Percentiles rank a stretch among this genome's conserved stretches.
Evolutionary conservation across 2,113 vertebrate genomes (phyloP).

Genomic region (Zonotrichia leucophrys): DNA sequence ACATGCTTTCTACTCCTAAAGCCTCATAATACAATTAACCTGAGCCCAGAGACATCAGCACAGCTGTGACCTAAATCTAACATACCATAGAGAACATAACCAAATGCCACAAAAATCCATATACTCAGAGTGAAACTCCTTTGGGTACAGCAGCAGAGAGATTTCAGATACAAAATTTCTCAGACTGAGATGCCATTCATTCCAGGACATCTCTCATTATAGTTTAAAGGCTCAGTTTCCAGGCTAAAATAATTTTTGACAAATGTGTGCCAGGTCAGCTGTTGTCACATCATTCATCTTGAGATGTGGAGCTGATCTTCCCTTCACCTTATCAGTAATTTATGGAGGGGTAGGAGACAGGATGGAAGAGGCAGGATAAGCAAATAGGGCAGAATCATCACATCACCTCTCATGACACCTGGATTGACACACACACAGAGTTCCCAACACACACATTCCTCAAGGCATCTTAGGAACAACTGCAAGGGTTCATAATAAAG

Average conservation of each 20-base stretch:
- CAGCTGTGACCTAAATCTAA: not conserved
- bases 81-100: not conserved
- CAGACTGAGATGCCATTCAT: not conserved
- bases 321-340: not conserved
- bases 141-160: not conserved
- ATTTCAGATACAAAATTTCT: not conserved
- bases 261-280: not conserved
- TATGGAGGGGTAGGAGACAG: not conserved
- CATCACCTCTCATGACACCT: accelerated
- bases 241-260: not conserved
- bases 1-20: not conserved
- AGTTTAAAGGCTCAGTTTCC: not conserved
- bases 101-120: not conserved
- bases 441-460: not conserved
- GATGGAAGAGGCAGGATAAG: not conserved
- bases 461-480: not conserved
- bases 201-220: not conserved
- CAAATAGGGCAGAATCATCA: not conserved
- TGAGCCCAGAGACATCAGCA: not conserved
- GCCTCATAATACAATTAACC: not conserved
- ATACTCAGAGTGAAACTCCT: not conserved
- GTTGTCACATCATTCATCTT: not conserved
- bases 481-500: not conserved
- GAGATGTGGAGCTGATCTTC: not conserved
- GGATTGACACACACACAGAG: not conserved